Evolutionary conservation across 2,888 invertebrate genomes (phyloP), one percentile per base, ranked within the genome.

Genomic region (Drosophila birchii): DNA sequence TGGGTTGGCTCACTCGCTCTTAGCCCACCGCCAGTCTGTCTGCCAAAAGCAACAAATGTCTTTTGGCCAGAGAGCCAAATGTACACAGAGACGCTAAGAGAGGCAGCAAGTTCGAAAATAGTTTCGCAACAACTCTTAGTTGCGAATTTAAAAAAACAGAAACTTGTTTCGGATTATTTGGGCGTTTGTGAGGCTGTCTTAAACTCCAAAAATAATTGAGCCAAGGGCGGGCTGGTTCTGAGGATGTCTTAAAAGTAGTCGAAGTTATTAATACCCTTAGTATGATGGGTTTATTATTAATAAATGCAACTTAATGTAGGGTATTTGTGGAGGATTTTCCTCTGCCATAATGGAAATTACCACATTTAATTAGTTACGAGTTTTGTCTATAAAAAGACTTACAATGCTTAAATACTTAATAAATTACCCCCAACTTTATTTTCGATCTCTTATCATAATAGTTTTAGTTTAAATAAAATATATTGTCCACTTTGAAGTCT

Each of bases 211-310:
- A 60, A 70, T 76, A 77, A 70, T 84, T 75, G 78, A 86, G 81
- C 85, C 86, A 86, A 86, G 87, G 86, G 86, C 86, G 86, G 86
- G 79, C 86, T 76, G 64, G 86, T 86, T 86, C 71, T 76, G 55
- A 68, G 73, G 78, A 81, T 81, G 75, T 71, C 72, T 69, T 60
- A 57, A 72, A 61, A 60, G 56, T 62, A 47, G 29, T 1, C 18
- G 47, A 47, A 47, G n/a, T 32, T 32, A 6, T 12, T 47, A 18
- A 18, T 47, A 47, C 7, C 4, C 18, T 32, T 18, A 18, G 18
- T 29, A 3, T 11, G 3, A 18, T 32, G 12, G 7, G 1, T 12
- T 12, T 18, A n/a, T 47, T 11, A 2, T 7, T 14, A 14, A 1
- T 43, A 12, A 5, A 2, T 20, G 12, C 12, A 7, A 45, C 16